Conservation (phyloP, 2,888 invertebrate genomes). For the Orgyia antiqua region DNA sequence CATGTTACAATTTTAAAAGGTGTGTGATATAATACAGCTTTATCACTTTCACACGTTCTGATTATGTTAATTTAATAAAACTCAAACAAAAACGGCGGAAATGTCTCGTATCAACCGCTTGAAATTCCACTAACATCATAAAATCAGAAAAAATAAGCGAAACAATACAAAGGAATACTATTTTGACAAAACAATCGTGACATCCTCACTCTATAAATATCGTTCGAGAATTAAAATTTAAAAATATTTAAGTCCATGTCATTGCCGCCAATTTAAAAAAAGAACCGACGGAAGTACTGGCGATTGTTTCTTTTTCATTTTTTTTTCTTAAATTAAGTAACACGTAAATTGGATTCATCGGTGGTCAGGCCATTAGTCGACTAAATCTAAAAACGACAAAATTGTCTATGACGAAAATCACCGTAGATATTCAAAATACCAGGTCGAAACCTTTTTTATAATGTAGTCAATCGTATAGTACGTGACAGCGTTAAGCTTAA, state of each 20-base stretch:
- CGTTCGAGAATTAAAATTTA: slow-evolving; percentile 42
- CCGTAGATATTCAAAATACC: slow-evolving; percentile 24
- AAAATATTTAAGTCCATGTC: slow-evolving; percentile 28
- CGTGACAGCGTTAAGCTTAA: slow-evolving; percentile 62
- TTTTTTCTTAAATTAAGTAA: slow-evolving; percentile 30
- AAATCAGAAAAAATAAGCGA: slow-evolving; percentile 13
- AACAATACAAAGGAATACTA: slow-evolving; percentile 17
- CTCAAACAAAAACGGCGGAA: slow-evolving; percentile 9
- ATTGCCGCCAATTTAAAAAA: slow-evolving; percentile 39
- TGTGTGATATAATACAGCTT: no score
- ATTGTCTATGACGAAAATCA: slow-evolving; percentile 15
- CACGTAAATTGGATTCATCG: slow-evolving; percentile 41
- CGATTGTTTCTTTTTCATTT: slow-evolving; percentile 29
- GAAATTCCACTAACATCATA: slow-evolving; percentile 20
- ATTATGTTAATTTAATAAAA: not conserved
- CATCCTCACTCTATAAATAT: slow-evolving; percentile 28
- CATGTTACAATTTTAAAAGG: no score
- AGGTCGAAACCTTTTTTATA: slow-evolving; percentile 33
- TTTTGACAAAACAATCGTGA: slow-evolving; percentile 24
- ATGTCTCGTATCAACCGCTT: slow-evolving; percentile 5
- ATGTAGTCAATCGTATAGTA: slow-evolving; percentile 39
- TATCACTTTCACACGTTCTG: slow-evolving; percentile 1
- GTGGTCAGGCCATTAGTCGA: slow-evolving; percentile 32
- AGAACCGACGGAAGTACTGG: slow-evolving; percentile 48
- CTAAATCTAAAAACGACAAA: slow-evolving; percentile 29